These are phyloP conservation scores for Corythornis cristatus DNA, from an alignment of 2,113 vertebrate species.

Conservation along the genomic window DNA sequence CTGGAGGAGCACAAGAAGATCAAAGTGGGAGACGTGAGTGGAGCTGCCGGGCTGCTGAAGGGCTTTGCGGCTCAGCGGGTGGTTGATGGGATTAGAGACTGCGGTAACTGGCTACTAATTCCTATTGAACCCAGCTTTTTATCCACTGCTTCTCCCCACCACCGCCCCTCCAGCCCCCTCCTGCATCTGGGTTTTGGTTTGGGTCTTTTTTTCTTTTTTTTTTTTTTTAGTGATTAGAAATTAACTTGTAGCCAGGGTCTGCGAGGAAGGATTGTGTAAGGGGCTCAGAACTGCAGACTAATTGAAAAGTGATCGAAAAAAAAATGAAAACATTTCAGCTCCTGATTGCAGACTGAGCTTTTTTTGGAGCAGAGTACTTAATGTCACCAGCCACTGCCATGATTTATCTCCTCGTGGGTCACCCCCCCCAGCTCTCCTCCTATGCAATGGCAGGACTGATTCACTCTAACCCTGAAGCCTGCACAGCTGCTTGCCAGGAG, in stretches of 20 bases:
- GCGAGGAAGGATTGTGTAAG: neutral
- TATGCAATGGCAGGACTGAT: no score
- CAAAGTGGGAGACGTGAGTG: conserved; percentile 90
- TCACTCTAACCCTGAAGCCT: no score
- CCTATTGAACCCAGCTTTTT: conserved; percentile 54
- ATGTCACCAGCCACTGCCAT: no score
- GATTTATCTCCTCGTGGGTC: no score
- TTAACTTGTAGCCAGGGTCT: conserved; percentile 42
- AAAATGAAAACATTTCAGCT: no score
- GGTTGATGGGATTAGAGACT: conserved; percentile 75
- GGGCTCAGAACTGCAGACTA: neutral
- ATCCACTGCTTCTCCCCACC: conserved; percentile 21
- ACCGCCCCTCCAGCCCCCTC: neutral
- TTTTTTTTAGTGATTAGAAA: conserved; percentile 22
- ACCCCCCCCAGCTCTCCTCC: no score
- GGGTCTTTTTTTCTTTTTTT: neutral
- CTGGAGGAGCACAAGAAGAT: conserved; percentile 84
- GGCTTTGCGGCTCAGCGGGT: conserved; percentile 69
- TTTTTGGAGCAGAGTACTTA: accelerated
- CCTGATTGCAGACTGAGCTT: neutral
- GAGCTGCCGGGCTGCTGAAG: conserved; percentile 36
- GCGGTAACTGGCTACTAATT: conserved; percentile 63
- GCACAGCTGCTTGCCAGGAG: no score
- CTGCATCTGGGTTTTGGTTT: neutral
- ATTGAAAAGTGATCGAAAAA: neutral